Percentiles rank a stretch among this genome's conserved stretches.
These are phyloP conservation scores for Dysmachus trigonus DNA, from an alignment of 2,888 invertebrate species.

Conservation along the genomic window DNA sequence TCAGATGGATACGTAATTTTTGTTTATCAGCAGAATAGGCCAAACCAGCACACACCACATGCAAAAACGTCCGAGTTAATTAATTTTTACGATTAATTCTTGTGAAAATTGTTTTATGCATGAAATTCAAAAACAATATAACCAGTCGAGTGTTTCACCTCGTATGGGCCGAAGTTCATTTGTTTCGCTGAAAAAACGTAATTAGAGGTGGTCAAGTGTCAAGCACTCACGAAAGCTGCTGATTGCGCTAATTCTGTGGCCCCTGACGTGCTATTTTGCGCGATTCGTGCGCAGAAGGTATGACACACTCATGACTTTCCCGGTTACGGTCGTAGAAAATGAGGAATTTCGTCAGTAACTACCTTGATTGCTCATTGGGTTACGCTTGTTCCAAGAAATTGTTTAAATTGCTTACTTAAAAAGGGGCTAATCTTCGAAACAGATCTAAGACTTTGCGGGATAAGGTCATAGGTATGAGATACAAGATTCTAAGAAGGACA, in stretches of 20 bases:
- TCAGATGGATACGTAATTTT: neutral
- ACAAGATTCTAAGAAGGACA: neutral
- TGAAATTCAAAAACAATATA: neutral
- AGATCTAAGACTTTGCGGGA: neutral
- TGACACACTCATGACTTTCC: neutral
- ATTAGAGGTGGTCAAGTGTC: neutral
- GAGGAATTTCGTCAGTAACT: neutral
- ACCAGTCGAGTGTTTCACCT: neutral
- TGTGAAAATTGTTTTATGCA: neutral
- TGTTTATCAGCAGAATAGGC: neutral
- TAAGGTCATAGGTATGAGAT: neutral
- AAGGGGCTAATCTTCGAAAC: neutral
- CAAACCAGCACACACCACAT: neutral
- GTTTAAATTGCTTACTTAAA: neutral
- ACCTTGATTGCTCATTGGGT: neutral
- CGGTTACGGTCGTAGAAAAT: neutral
- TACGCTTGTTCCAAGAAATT: neutral
- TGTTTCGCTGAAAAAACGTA: neutral
- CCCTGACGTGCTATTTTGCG: neutral
- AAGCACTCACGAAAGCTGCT: neutral
- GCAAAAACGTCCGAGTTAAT: neutral
- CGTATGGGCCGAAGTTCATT: neutral
- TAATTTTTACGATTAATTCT: neutral
- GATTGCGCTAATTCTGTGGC: neutral
- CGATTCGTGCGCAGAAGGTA: neutral